Evolutionary conservation across 2,113 vertebrate genomes (phyloP), one percentile per base, ranked within the genome.

Genomic region (Crotalus tigris): DNA sequence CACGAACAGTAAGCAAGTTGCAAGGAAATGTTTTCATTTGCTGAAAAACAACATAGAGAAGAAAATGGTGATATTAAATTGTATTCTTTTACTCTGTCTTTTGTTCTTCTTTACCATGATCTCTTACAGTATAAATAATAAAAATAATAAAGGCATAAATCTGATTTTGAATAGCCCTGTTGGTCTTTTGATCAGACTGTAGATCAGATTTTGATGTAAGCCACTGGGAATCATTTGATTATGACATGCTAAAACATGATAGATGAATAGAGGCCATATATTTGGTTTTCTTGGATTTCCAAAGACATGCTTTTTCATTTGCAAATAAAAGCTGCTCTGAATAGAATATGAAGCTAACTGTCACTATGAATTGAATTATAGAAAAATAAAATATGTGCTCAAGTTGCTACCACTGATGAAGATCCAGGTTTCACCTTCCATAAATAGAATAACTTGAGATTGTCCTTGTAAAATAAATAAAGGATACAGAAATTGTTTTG

Each of bases 1-100:
- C 33, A 93, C 95, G 96, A 59, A 98, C 97, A 0, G 97, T 97
- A 88, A 98, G 92, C 64, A 97, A 89, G 64, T 97, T 96, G 93
- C 98, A 98, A 57, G 97, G 97, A 95, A 95, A 98, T 17, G 87
- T 95, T 91, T 88, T 94, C 59, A 95, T 92, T 96, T 97, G 93
- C 39, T 92, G 93, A 54, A 94, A 5, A 95, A 95, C 0, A 59
- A 46, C 3, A 93, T 4, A 92, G 57, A 93, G 51, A 0, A 46
- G 12, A 0, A 81, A 85, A n/a, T 2, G 85, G 81, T 92, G 61
- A 61, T 1, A 7, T 64, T 94, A 91, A 26, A 33, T 51, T 88
- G 7, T 7, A 33, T 87, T 81, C 33, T 81, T 21, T 81, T 81
- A 17, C 17, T 44, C 33, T 81, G 69, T 9, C 33, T 81, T 81